Conservation (phyloP, 23 tunicate genomes). For the Trididemnum miniatum region DNA sequence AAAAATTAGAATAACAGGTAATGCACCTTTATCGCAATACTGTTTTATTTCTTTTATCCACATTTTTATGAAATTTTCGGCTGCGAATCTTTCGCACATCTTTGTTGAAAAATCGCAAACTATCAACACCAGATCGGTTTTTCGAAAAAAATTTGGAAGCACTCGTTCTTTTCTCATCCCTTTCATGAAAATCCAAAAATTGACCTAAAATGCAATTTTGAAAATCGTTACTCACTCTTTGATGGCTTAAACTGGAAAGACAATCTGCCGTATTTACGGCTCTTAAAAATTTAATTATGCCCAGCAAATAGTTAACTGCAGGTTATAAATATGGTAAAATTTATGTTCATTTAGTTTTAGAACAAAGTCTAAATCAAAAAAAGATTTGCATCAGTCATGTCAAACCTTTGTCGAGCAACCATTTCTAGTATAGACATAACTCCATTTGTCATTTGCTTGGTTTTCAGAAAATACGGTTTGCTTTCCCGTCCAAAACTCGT, state of each 20-base stretch:
- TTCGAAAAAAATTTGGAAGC: slow-evolving; percentile 23
- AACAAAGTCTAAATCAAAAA: too few relatives aligned
- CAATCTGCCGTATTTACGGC: too few relatives aligned
- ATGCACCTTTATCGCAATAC: not conserved
- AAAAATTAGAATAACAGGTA: too few relatives aligned
- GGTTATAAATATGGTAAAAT: too few relatives aligned
- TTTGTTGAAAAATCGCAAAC: not conserved
- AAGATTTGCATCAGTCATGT: too few relatives aligned
- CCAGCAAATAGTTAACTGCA: too few relatives aligned
- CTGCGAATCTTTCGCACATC: not conserved
- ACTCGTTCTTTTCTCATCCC: not conserved
- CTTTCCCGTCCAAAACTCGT: not conserved
- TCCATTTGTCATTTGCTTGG: not conserved
- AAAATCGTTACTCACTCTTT: too few relatives aligned
- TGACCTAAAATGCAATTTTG: too few relatives aligned
- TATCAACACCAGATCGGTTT: not conserved
- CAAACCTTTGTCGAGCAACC: not conserved
- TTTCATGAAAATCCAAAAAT: not conserved
- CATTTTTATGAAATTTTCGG: too few relatives aligned
- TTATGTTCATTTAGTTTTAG: too few relatives aligned
- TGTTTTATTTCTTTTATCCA: not conserved
- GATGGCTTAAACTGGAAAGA: too few relatives aligned
- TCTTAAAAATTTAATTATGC: too few relatives aligned
- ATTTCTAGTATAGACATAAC: slow-evolving; percentile 3
- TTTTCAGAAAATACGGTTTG: not conserved